Evolutionary conservation across 2,797 vertebrate species (phyloP).

Genomic region (Acrossocheilus wenchowensis): DNA sequence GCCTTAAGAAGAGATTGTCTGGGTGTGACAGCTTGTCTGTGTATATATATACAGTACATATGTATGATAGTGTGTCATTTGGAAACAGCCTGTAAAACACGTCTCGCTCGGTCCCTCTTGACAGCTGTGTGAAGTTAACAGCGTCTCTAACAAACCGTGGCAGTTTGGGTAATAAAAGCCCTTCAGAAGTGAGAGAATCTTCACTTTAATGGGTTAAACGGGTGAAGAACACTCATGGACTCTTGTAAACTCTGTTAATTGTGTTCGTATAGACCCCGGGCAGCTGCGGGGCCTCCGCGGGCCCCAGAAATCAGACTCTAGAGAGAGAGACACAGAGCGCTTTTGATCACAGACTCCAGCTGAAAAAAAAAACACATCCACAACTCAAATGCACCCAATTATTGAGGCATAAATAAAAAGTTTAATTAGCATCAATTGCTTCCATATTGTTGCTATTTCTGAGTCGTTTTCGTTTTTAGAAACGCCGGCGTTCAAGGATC

Average conservation of each 20-base stretch:
- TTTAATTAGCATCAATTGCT: conserved; percentile 86
- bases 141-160: conserved; percentile 48
- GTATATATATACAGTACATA: not conserved
- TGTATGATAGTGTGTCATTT: not conserved
- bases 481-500: conserved; percentile 53
- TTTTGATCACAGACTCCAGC: conserved; percentile 10
- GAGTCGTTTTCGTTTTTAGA: conserved; percentile 62
- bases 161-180: conserved; percentile 60
- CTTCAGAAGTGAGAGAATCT: conserved; percentile 11
- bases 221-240: conserved; percentile 62
- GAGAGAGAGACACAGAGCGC: conserved; percentile 56
- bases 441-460: conserved; percentile 82
- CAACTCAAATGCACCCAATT: conserved; percentile 82
- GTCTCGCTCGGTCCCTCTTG: not conserved
- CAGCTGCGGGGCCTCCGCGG: conserved; percentile 55
- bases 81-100: not conserved
- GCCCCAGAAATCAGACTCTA: conserved; percentile 19
- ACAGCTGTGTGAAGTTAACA: conserved; percentile 19
- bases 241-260: conserved; percentile 73
- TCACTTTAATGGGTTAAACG: conserved; percentile 68
- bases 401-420: conserved; percentile 81
- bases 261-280: conserved; percentile 71
- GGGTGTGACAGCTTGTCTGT: not conserved
- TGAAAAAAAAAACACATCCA: conserved; percentile 80
- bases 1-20: not conserved